Percentiles rank a stretch among this genome's conserved stretches.
Evolutionary conservation across 92 coral and sea anemone genomes (phyloP).

Genomic region (Porites divaricata): DNA sequence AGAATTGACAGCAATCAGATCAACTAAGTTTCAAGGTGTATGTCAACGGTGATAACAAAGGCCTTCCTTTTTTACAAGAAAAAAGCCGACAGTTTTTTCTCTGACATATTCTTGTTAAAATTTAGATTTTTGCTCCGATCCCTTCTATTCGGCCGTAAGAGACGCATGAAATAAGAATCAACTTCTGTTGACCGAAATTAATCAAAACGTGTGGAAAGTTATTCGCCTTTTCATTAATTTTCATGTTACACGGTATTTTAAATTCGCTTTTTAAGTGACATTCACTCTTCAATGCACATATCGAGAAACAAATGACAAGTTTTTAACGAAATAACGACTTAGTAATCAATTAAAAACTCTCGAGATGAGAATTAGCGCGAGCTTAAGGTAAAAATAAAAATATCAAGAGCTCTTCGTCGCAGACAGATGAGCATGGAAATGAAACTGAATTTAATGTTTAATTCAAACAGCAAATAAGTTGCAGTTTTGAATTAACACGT

Average conservation of each 20-base stretch:
- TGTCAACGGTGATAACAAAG: conserved; percentile 50
- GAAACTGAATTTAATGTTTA: conserved; percentile 10
- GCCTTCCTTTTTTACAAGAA: conserved; percentile 48
- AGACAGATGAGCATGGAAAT: conserved; percentile 5
- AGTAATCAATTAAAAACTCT: conserved; percentile 37
- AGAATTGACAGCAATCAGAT: conserved; percentile 14
- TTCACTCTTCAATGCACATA: conserved; percentile 14
- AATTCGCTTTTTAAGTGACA: conserved; percentile 39
- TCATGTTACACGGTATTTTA: neutral
- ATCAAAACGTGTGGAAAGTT: neutral
- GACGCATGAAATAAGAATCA: neutral
- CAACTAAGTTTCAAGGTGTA: conserved; percentile 43
- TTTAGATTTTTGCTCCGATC: conserved; percentile 16
- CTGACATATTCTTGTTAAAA: neutral
- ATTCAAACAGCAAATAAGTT: conserved; percentile 22
- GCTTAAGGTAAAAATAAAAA: neutral
- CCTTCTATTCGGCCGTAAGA: neutral
- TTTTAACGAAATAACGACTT: conserved; percentile 21
- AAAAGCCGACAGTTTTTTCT: conserved; percentile 9
- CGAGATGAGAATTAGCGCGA: neutral
- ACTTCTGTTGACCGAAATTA: neutral
- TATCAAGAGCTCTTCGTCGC: conserved; percentile 1
- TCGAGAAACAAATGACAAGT: neutral
- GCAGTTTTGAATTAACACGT: conserved; percentile 33
- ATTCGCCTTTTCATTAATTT: conserved; percentile 4